Percentiles rank a stretch among this genome's conserved stretches.
These are phyloP conservation scores for Chydorus sphaericus DNA, from an alignment of 2,888 invertebrate genomes.

Conservation along the genomic window DNA sequence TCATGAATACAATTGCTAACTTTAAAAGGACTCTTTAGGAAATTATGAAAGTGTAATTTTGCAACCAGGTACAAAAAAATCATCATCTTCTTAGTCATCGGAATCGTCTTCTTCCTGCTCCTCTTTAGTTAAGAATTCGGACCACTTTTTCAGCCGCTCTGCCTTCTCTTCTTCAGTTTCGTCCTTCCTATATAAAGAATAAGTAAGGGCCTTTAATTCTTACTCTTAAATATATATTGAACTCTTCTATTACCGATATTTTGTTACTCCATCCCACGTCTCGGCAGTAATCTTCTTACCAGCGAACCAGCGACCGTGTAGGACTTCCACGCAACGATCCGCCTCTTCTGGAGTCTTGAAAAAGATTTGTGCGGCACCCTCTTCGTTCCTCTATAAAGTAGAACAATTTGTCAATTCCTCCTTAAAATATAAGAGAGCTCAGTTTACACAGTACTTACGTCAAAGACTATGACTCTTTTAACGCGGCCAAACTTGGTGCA, in stretches of 20 bases:
- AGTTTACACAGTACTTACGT: slow-evolving; percentile 48
- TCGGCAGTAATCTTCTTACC: slow-evolving; percentile 70
- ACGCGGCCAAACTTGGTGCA: slow-evolving; percentile 83
- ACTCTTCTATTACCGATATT: slow-evolving; percentile 63
- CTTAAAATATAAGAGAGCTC: background rate
- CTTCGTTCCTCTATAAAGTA: slow-evolving; percentile 58
- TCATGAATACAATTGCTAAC: too few species aligned
- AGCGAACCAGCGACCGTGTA: slow-evolving; percentile 83
- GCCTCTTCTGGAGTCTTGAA: slow-evolving; percentile 84
- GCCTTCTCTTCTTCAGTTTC: slow-evolving; percentile 80
- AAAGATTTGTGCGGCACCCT: slow-evolving; percentile 82
- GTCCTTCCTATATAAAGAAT: slow-evolving; percentile 42
- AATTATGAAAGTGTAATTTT: background rate
- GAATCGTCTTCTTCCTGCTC: slow-evolving; percentile 28
- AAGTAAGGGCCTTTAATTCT: slow-evolving; percentile 7
- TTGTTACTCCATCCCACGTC: slow-evolving; percentile 90
- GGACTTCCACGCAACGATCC: slow-evolving; percentile 68
- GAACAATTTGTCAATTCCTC: background rate
- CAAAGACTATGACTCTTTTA: slow-evolving; percentile 76
- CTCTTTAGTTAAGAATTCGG: slow-evolving; percentile 54
- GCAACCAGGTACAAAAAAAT: background rate
- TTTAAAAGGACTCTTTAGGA: too few species aligned
- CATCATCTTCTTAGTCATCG: slow-evolving; percentile 1
- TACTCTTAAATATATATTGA: slow-evolving; percentile 9
- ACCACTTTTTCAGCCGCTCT: slow-evolving; percentile 73